Conservation (phyloP, 2,113 vertebrate species). For the Limnothrissa miodon region DNA sequence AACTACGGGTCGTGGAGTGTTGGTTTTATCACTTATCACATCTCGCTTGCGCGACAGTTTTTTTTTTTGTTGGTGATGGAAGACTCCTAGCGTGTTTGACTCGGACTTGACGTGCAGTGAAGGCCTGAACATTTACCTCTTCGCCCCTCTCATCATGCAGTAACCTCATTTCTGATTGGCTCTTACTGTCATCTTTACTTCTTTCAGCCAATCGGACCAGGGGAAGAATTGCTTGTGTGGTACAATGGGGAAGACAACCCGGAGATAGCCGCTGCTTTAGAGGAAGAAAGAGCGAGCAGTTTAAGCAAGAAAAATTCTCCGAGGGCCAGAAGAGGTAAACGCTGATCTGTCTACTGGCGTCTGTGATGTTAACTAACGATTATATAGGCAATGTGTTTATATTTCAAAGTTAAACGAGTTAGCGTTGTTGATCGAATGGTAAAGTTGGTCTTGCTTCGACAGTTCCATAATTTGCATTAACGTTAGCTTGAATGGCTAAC, state of each 20-base stretch:
- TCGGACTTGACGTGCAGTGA: conserved; percentile 4
- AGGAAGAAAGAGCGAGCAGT: conserved; percentile 89
- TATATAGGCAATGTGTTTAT: neutral
- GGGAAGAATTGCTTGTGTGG: conserved; percentile 92
- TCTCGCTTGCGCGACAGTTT: neutral
- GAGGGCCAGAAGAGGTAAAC: conserved; percentile 74
- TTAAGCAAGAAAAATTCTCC: conserved; percentile 80
- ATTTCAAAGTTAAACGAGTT: neutral
- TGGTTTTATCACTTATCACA: neutral
- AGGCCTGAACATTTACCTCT: conserved; percentile 59
- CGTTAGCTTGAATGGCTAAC: neutral
- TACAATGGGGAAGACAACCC: conserved; percentile 96
- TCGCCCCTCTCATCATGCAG: conserved; percentile 58
- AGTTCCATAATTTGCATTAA: conserved; percentile 1
- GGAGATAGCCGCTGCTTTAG: conserved; percentile 93
- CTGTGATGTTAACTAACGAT: neutral
- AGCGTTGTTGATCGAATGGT: neutral
- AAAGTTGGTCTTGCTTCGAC: neutral
- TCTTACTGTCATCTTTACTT: conserved; percentile 67
- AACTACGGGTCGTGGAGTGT: neutral
- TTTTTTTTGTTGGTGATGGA: conserved; percentile 34
- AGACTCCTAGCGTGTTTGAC: conserved; percentile 40
- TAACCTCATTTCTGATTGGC: conserved; percentile 80
- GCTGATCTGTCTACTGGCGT: neutral
- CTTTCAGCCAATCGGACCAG: conserved; percentile 86